Evolutionary conservation across 2,797 vertebrate genomes (phyloP), one percentile per base, ranked within the genome.

Genomic region (Gymnoscopelus microlampas): DNA sequence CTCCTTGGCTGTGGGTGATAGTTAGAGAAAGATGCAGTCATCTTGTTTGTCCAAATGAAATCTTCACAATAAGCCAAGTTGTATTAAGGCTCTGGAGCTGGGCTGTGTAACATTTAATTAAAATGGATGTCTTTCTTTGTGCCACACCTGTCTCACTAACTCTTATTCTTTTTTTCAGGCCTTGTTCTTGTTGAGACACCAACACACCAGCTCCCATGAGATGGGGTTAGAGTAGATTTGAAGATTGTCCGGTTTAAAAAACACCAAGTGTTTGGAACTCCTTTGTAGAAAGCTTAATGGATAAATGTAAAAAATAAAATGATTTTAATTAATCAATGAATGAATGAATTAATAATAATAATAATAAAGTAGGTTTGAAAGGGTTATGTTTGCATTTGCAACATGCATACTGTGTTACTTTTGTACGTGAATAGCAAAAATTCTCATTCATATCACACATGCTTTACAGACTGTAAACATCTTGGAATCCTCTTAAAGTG

Each of bases 21-120:
- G 91, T 87, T 90, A 88, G 89, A 90, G 89, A 91, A 93, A 88
- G 89, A 92, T 88, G 90, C 89, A 91, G 92, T 93, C 90, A 91
- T 93, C 91, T 88, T 89, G 90, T 93, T 93, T 93, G 91, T 92
- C 89, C 89, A 85, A 89, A 91, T 84, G 83, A 92, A 89, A 88
- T 91, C 90, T 90, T 92, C 81, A 85, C 84, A 85, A 86, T 81
- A 89, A 92, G 89, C 90, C 89, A 49, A 74, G 88, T 90, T 88
- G 91, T 89, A 90, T 93, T 93, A 92, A 88, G 89, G 90, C 83
- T 79, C 80, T 79, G 76, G 86, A 90, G 88, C 85, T 76, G 83
- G 85, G 84, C 85, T 81, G 87, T 86, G 89, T 92, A 92, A 82
- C 90, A 87, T 91, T 89, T 90, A 91, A 93, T 94, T 93, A 93